Base-by-base conservation (phyloP, 2,113 vertebrate genomes). In the Actinemys pallida region DNA sequence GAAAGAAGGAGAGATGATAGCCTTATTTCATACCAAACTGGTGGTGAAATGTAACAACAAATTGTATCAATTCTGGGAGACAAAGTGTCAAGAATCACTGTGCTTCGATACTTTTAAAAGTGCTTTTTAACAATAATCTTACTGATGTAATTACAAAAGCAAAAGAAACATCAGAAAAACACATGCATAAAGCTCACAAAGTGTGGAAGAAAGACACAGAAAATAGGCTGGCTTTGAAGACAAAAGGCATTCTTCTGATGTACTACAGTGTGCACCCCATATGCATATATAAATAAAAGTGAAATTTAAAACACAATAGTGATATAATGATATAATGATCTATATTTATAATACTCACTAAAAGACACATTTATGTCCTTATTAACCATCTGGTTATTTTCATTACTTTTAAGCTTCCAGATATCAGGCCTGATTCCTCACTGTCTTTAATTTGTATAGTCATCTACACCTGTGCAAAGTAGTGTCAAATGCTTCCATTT, bases 101-200 rank as follows among this genome's bases (percentile, higher is more conserved):
- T 87, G 59, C 53, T 91, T 95, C 89, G 62, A 81, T 95, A 62
- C 49, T 89, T 93, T 65, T 93, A 93, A 94, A 93, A 95, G 27
- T 79, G 62, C 17, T 91, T 95, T 54, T 89, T 95, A 88, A 47
- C 86, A 45, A 22, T 88, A 62, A 93, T 97, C 42, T 13, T 79
- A n/a, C 27, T 56, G 52, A 89, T 86, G 52, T 20, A 81, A 50
- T 93, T 86, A 47, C 7, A 57, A 94, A 90, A 95, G 47, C 85
- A 95, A 89, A 95, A 81, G n/a, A 92, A 89, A 84, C 52, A 49
- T 0, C 3, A 91, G 81, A 83, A 85, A 62, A 91, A 2, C 25
- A 35, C 14, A 86, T 94, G 91, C 42, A 81, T 75, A 84, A 35
- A 87, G 12, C 42, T 39, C 13, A 6, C 59, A 72, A 59, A 81